Percentiles rank a stretch among this genome's conserved stretches.
Evolutionary conservation across 2,797 vertebrate species (phyloP).

Genomic region (Carduelis carduelis): DNA sequence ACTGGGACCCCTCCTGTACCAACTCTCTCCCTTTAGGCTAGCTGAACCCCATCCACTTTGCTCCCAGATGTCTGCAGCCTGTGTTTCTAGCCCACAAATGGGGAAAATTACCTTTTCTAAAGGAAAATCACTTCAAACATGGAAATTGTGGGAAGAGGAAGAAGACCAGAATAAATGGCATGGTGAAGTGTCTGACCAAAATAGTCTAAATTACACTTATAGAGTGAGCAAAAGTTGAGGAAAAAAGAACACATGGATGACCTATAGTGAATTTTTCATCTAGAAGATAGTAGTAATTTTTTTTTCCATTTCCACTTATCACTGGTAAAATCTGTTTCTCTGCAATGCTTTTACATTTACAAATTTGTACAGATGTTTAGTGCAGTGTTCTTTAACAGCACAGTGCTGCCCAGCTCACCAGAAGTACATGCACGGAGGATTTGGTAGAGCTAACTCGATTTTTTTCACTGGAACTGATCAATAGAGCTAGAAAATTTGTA

Average conservation of each 20-base stretch:
- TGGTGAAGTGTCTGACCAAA: not conserved
- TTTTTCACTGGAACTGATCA: not conserved
- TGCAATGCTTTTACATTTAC: not conserved
- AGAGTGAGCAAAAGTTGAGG: not conserved
- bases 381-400: not conserved
- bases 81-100: not conserved
- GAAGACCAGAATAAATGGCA: not conserved
- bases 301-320: not conserved
- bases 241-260: not conserved
- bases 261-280: not conserved
- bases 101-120: not conserved
- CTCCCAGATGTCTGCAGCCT: not conserved
- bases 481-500: not conserved
- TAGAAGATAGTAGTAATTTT: not conserved
- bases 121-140: not conserved
- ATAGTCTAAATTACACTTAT: not conserved
- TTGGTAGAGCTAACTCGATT: not conserved
- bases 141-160: not conserved
- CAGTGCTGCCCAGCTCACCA: not conserved
- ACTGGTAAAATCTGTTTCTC: not conserved
- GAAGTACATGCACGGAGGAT: not conserved
- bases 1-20: not conserved
- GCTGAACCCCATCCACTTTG: accelerated
- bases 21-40: not conserved
- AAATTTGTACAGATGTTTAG: not conserved